Percentiles rank a stretch among this genome's conserved stretches.
phyloP scores from a whole-genome alignment of 1,140 invertebrate species.

The Scaptomyza pallida region DNA sequence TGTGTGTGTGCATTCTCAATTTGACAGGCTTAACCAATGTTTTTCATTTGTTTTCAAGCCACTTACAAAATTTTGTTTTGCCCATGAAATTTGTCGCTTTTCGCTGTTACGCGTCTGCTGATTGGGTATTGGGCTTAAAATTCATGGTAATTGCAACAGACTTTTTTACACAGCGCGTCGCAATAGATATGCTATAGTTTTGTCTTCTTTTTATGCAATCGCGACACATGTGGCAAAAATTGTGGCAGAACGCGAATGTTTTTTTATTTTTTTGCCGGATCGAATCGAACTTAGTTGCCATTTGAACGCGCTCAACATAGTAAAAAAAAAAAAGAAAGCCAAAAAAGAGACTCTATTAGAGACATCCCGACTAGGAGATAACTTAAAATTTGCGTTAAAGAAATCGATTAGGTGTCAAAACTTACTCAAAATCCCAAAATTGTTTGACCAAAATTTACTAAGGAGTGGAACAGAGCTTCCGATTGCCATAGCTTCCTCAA shows the following conservation, averaged over 20 bases:
- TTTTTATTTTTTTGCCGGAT: conserved; percentile 7
- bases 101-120: conserved; percentile 16
- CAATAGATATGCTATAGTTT: too few relatives aligned
- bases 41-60: conserved; percentile 17
- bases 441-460: too few relatives aligned
- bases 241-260: conserved; percentile 29
- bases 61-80: too few relatives aligned
- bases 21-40: conserved; percentile 32
- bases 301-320: conserved; percentile 6
- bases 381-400: too few relatives aligned
- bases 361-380: too few relatives aligned
- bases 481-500: too few relatives aligned
- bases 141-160: conserved; percentile 30
- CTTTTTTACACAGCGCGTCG: conserved; percentile 5
- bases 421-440: too few relatives aligned
- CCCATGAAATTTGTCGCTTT: too few relatives aligned
- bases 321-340: conserved; percentile 12
- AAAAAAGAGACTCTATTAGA: too few relatives aligned
- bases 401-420: too few relatives aligned
- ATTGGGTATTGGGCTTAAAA: conserved; percentile 21
- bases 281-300: conserved; percentile 37
- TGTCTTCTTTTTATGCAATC: conserved; percentile 1
- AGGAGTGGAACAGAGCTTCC: too few relatives aligned
- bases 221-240: conserved; percentile 42
- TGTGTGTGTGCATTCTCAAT: conserved; percentile 8